Evolutionary conservation across 2,797 vertebrate genomes (phyloP).

Genomic region (Paedocypris micromegethes): DNA sequence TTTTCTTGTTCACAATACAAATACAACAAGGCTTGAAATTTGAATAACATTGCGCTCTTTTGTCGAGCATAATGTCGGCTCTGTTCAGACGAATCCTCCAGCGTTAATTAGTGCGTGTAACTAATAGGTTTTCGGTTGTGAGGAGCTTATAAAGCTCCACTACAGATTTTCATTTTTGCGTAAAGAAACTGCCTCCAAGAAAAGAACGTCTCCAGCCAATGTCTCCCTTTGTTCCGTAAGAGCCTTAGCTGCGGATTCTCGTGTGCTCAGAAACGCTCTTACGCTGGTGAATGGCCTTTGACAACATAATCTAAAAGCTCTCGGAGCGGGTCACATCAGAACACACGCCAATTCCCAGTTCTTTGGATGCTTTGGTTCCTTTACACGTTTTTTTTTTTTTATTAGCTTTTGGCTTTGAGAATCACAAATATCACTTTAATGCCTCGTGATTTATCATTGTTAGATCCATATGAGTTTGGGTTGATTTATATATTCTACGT

Average conservation of each 20-base stretch:
- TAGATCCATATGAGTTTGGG: no score
- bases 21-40: no score
- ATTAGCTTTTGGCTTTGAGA: no score
- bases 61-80: not conserved
- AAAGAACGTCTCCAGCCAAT: conserved; percentile 45
- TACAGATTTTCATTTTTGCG: conserved; percentile 48
- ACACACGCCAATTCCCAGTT: no score
- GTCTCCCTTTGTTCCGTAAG: conserved; percentile 64
- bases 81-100: conserved; percentile 9
- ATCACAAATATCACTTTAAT: no score
- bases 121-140: conserved; percentile 54
- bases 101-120: conserved; percentile 40
- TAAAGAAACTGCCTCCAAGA: conserved; percentile 47
- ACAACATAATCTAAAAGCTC: conserved; percentile 13
- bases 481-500: no score
- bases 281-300: conserved; percentile 25
- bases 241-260: conserved; percentile 67
- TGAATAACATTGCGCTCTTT: no score
- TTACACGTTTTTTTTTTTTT: no score
- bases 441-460: no score
- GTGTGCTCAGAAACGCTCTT: conserved; percentile 49
- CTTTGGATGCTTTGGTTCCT: no score
- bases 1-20: no score
- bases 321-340: no score
- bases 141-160: conserved; percentile 55